These are phyloP conservation scores for Agrotis segetum DNA, from an alignment of 2,888 invertebrate genomes.

Conservation along the genomic window DNA sequence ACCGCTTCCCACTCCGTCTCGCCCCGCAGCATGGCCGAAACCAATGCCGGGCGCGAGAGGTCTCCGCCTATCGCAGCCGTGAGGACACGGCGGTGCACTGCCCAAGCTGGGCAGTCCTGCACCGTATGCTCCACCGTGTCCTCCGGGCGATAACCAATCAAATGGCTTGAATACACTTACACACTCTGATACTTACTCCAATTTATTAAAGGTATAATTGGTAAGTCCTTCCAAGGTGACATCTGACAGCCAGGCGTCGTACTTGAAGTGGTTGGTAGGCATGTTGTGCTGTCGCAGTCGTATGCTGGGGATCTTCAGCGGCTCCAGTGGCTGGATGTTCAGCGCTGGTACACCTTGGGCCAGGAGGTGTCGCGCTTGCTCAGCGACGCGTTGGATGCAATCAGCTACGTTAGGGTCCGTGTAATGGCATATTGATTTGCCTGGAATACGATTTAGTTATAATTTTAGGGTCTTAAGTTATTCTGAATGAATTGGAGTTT, in stretches of 20 bases:
- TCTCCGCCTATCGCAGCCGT: no score
- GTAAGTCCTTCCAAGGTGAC: constrained; percentile 86
- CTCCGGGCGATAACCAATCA: no score
- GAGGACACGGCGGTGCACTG: no score
- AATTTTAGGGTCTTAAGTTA: no score
- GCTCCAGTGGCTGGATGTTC: constrained; percentile 91
- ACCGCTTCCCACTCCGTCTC: no score
- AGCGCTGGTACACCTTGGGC: constrained; percentile 91
- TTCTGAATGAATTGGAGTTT: no score
- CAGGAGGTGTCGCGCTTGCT: constrained; percentile 87
- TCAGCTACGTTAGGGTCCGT: constrained; percentile 90
- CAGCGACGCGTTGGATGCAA: constrained; percentile 90
- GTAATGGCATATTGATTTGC: constrained; percentile 88
- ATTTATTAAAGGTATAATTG: constrained; percentile 87
- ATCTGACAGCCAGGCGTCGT: constrained; percentile 89
- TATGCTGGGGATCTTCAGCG: constrained; percentile 90
- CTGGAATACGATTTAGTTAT: constrained; percentile 24
- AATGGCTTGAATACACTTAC: no score
- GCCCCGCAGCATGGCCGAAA: no score
- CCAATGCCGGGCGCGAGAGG: no score
- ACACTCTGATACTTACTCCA: constrained; percentile 77
- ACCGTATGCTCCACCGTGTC: no score
- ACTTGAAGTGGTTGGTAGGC: constrained; percentile 87
- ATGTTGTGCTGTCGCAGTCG: constrained; percentile 90
- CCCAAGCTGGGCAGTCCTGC: no score